Conservation (phyloP, 2,888 invertebrate genomes). For the Dione juno region DNA sequence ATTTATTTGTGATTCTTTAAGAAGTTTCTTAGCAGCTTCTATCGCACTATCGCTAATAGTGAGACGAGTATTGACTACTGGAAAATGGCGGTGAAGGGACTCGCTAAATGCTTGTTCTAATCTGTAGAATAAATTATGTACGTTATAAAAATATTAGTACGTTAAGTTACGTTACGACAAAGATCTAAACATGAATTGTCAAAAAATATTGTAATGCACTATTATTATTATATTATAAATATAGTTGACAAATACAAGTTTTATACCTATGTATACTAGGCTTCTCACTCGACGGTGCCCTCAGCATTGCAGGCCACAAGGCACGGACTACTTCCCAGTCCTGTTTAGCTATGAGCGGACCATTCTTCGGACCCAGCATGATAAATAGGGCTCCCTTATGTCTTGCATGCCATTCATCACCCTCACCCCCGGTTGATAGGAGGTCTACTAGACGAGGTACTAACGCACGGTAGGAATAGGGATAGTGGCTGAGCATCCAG, state of each 20-base stretch:
- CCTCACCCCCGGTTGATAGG: slow-evolving; percentile 73
- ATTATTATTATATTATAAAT: too few relatives aligned
- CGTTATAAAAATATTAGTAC: too few relatives aligned
- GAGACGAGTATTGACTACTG: slow-evolving; percentile 84
- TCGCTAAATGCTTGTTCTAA: slow-evolving; percentile 83
- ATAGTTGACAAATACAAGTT: too few relatives aligned
- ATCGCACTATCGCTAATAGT: slow-evolving; percentile 81
- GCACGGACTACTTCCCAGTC: slow-evolving; percentile 89
- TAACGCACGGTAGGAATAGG: slow-evolving; percentile 87
- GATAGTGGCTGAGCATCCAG: slow-evolving; percentile 85
- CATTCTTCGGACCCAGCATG: slow-evolving; percentile 86
- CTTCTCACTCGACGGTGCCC: slow-evolving; percentile 93
- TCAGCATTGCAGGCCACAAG: slow-evolving; percentile 91
- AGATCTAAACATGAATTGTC: too few relatives aligned
- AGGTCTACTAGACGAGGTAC: slow-evolving; percentile 85
- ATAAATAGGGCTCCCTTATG: slow-evolving; percentile 89
- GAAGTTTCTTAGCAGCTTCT: slow-evolving; percentile 74
- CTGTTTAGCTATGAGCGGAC: slow-evolving; percentile 86
- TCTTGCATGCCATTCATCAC: slow-evolving; percentile 78
- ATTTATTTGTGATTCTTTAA: slow-evolving; percentile 62
- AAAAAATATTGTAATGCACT: too few relatives aligned
- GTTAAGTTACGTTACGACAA: too few relatives aligned
- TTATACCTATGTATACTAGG: slow-evolving; percentile 86
- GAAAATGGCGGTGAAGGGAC: slow-evolving; percentile 83
- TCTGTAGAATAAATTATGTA: slow-evolving; percentile 56